Conservation (phyloP, 2,888 invertebrate species). For the Mystacides longicornis region DNA sequence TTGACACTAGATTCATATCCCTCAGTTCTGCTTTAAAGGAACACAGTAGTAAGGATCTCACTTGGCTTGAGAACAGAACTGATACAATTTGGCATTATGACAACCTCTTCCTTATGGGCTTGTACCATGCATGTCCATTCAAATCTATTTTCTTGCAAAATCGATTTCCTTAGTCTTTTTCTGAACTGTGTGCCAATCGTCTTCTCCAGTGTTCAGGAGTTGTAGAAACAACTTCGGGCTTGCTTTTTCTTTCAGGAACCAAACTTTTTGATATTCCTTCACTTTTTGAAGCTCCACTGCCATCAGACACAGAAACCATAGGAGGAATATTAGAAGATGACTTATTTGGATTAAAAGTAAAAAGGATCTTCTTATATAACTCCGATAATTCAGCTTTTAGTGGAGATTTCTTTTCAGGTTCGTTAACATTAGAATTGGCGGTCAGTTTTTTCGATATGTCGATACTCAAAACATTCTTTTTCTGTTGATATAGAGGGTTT, state of each 20-base stretch:
- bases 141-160: not conserved
- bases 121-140: too few relatives aligned
- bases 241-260: slow-evolving; percentile 3
- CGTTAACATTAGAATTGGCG: not conserved
- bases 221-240: not conserved
- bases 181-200: slow-evolving; percentile 16
- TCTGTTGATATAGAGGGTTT: not conserved
- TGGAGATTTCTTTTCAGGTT: not conserved
- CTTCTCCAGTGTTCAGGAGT: slow-evolving; percentile 23
- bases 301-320: slow-evolving; percentile 9
- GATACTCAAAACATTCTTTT: not conserved
- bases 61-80: too few relatives aligned
- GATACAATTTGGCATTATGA: too few relatives aligned
- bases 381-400: slow-evolving; percentile 36
- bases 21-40: too few relatives aligned
- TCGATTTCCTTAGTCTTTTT: not conserved
- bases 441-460: not conserved
- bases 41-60: too few relatives aligned
- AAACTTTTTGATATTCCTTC: not conserved
- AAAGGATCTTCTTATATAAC: slow-evolving; percentile 42
- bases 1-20: too few relatives aligned
- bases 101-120: too few relatives aligned
- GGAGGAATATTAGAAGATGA: slow-evolving; percentile 8
- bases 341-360: slow-evolving; percentile 2
- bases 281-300: not conserved